Evolutionary conservation across 2,113 vertebrate species (phyloP).

Genomic region (Maccullochella peelii): DNA sequence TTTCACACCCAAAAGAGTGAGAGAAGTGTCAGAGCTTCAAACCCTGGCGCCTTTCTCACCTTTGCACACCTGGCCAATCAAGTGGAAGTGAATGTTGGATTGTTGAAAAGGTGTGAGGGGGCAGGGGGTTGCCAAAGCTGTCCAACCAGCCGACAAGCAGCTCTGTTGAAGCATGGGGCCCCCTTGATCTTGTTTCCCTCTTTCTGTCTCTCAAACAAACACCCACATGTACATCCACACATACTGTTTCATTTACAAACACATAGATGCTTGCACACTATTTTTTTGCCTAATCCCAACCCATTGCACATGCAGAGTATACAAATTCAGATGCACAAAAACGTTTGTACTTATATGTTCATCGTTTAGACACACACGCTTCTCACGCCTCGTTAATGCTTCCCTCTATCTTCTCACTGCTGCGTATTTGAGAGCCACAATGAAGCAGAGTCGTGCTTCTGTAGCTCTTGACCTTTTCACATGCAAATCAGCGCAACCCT

Average conservation of each 20-base stretch:
- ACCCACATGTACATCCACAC: not conserved
- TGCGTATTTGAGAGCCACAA: not conserved
- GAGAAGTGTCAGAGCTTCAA: too few species aligned
- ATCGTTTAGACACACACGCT: not conserved
- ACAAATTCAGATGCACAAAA: not conserved
- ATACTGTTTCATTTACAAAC: not conserved
- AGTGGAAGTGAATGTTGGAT: not conserved
- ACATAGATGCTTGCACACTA: not conserved
- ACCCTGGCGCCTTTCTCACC: not conserved
- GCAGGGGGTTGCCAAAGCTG: not conserved
- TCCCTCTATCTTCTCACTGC: not conserved
- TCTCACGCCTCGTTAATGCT: not conserved
- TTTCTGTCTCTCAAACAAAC: not conserved
- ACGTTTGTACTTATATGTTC: not conserved
- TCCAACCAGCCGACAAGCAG: not conserved
- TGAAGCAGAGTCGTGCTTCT: slow-evolving; percentile 3
- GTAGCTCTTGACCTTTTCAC: slow-evolving; percentile 63
- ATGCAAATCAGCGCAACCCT: slow-evolving; percentile 44
- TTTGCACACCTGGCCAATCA: not conserved
- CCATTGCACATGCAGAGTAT: not conserved
- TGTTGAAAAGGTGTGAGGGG: not conserved
- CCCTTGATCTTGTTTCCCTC: not conserved
- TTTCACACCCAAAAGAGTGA: too few species aligned
- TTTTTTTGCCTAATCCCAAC: not conserved
- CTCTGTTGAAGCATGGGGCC: too few species aligned